Base-by-base conservation (phyloP, 2,797 vertebrate genomes). In the Cetoscarus ocellatus region DNA sequence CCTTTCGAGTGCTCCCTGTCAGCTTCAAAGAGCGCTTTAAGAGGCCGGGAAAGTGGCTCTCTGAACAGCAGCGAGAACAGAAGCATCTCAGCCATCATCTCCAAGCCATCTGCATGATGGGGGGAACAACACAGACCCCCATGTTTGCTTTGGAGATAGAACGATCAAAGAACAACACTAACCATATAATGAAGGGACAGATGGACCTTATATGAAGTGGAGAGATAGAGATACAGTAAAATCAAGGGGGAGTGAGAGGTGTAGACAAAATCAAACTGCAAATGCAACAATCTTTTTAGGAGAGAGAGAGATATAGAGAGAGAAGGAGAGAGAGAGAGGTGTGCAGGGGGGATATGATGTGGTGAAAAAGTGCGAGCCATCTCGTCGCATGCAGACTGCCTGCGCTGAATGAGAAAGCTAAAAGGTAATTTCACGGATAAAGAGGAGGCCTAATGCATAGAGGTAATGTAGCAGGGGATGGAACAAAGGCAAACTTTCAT, bases 341-440 rank as follows among this genome's bases (percentile, higher is more conserved):
- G 86, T 77, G 79, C 55, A 65, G 78, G 60, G 77, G 83, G 83
- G 80, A 72, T 90, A 85, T 90, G 89, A 91, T 91, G 86, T 90
- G 93, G 91, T 92, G 91, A 93, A 94, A 94, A 94, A 93, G 91
- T 93, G 91, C 84, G 90, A 94, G 90, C 93, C 91, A 95, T 93
- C 91, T 92, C 90, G 89, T 92, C 89, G 90, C 93, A 93, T 94
- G 93, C 91, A 93, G 93, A 94, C 92, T 92, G 93, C 92, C 93
- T 93, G 91, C 87, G 86, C 92, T 95, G 94, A 95, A 94, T 95
- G 93, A 95, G 93, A 95, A 94, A 95, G 93, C 94, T 95, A 94
- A 95, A 95, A 95, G 94, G 95, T 95, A 95, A 95, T 95, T 95
- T 95, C 95, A 95, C 93, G 93, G 94, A 95, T 95, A 95, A 95